phyloP scores from a whole-genome alignment of 2,888 invertebrate species.

The Tinea pellionella region DNA sequence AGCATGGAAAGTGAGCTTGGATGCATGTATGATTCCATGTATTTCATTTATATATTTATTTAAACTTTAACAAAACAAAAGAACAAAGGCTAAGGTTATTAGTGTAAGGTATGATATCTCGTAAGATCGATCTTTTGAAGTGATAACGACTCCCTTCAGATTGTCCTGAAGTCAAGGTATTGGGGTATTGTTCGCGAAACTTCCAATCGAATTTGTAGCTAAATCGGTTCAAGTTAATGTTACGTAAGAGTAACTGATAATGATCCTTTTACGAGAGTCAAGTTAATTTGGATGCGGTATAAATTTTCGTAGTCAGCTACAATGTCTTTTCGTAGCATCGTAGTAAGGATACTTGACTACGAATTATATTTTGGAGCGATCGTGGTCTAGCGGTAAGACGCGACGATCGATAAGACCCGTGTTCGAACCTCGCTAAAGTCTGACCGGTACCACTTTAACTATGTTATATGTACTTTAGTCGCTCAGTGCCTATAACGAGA shows the following conservation, averaged over 20 bases:
- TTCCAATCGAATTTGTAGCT: slow-evolving; percentile 38
- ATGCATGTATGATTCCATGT: no score
- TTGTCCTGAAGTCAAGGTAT: neutral
- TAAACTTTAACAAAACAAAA: neutral
- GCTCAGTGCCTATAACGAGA: no score
- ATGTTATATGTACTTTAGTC: no score
- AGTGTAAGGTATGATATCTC: neutral
- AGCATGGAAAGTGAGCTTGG: no score
- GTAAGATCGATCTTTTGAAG: neutral
- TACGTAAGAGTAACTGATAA: slow-evolving; percentile 38
- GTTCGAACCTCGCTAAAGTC: no score
- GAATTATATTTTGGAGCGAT: no score
- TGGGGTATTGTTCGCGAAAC: neutral
- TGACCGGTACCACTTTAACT: no score
- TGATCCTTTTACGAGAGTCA: slow-evolving; percentile 23
- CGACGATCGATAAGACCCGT: no score
- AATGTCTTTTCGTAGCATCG: neutral
- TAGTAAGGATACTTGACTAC: no score
- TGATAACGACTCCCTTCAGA: slow-evolving; percentile 6
- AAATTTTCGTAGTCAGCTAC: neutral
- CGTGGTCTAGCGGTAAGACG: no score
- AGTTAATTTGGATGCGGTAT: neutral
- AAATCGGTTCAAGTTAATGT: slow-evolving; percentile 48
- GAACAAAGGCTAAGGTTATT: neutral
- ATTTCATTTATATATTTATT: no score